Evolutionary conservation across 2,113 vertebrate species (phyloP).

Genomic region (Bombycilla garrulus): DNA sequence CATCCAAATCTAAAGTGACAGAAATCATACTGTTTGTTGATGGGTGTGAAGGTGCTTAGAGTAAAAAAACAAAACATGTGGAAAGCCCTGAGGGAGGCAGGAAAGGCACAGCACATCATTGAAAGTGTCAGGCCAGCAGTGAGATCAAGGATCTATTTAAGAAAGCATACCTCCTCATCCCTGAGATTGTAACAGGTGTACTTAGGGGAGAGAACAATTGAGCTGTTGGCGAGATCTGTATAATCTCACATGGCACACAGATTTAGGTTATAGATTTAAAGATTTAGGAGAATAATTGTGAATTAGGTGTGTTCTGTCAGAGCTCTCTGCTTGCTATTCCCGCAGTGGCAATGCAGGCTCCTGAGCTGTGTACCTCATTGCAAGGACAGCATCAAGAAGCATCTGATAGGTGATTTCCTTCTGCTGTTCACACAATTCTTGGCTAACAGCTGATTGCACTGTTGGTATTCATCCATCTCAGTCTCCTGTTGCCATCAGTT

Average conservation of each 20-base stretch:
- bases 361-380: accelerated
- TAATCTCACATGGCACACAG: not conserved
- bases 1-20: not conserved
- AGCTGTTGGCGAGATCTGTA: not conserved
- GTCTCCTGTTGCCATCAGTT: not conserved
- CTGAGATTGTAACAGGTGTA: not conserved
- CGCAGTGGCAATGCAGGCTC: not conserved
- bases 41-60: not conserved
- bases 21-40: too few species aligned
- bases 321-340: not conserved
- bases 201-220: accelerated
- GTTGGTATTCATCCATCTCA: not conserved
- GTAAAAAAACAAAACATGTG: not conserved
- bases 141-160: not conserved
- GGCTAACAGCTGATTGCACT: not conserved
- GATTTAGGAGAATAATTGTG: not conserved
- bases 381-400: accelerated
- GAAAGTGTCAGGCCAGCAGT: not conserved
- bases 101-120: not conserved
- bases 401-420: not conserved
- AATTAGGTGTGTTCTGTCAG: not conserved
- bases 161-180: not conserved
- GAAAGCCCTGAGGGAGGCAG: not conserved
- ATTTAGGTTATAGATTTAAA: not conserved
- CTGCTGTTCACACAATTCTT: not conserved